Evolutionary conservation across 2,113 vertebrate species (phyloP), one percentile per base, ranked within the genome.

Genomic region (Sminthopsis crassicaudata): DNA sequence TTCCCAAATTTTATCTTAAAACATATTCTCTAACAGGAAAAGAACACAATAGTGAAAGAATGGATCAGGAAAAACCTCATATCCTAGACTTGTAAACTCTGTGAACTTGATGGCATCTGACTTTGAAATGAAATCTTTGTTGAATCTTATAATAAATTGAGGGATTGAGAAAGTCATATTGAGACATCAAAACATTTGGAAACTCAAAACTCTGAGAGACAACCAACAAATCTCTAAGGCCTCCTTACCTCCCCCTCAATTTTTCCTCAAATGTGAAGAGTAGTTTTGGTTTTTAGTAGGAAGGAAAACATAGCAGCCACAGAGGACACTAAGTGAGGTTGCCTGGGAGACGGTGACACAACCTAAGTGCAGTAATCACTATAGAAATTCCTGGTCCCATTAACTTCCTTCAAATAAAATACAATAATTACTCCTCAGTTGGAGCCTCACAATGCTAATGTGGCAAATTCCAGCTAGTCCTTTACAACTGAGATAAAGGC

Each of bases 81-180:
- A 4, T 42, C n/a, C 67, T 84, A 84, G 36, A 84, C n/a, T 96
- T 93, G 90, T 11, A 91, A 92, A 30, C 11, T 1, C 57, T 76
- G 54, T 90, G 92, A 97, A 94, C 2, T 90, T 94, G 57, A 94
- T 96, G 36, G 89, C 8, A 42, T 89, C 16, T 93, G 52, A 94
- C 51, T 36, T 97, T 94, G 95, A 92, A 95, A 96, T 53, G 2
- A 92, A 57, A 27, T 51, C 60, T 42, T 92, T 52, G 92, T 0
- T 93, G 42, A 92, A 60, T 91, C 95, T 95, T 84, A 88, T 46
- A 84, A 92, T 42, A 42, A 76, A n/a, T 76, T 36, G 19, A 67
- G 12, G 27, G 30, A 22, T 7, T 84, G 36, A 84, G 42, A 42
- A 84, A 84, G 19, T 67, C 36, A 84, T 84, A 84, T 23, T n/a